phyloP scores from a whole-genome alignment of 2,888 invertebrate species.

The Pemphredon lugubris region DNA sequence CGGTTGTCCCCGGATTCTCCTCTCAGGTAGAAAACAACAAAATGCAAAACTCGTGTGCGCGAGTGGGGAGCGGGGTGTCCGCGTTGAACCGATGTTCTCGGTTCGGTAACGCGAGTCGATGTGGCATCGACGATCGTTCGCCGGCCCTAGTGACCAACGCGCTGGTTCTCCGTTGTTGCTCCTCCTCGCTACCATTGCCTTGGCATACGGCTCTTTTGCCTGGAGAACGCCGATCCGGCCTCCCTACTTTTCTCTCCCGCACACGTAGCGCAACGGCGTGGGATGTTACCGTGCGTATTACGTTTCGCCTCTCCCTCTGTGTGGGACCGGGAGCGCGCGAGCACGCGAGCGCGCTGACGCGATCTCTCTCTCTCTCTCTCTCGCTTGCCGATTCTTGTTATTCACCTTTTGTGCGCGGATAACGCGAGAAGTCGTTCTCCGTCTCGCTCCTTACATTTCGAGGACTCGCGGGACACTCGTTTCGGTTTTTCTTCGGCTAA shows the following conservation, averaged over 20 bases:
- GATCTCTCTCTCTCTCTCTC: background rate
- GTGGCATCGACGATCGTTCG: constrained; percentile 67
- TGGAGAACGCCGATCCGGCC: constrained; percentile 63
- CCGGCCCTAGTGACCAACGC: constrained; percentile 66
- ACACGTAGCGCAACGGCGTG: constrained; percentile 29
- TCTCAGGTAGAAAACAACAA: constrained; percentile 1
- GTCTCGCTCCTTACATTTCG: too few relatives aligned
- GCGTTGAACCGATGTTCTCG: constrained; percentile 59
- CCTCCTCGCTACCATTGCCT: constrained; percentile 56
- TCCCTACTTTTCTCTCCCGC: constrained; percentile 49
- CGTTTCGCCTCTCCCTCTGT: background rate
- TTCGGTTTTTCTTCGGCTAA: too few relatives aligned
- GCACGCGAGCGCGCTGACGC: background rate
- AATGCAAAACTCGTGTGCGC: background rate
- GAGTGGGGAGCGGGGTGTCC: background rate
- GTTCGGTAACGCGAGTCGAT: constrained; percentile 70
- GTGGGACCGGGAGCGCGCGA: constrained; percentile 8
- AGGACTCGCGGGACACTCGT: too few relatives aligned
- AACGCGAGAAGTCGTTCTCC: too few relatives aligned
- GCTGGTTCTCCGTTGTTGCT: constrained; percentile 47
- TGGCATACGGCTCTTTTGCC: constrained; percentile 55
- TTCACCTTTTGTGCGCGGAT: too few relatives aligned
- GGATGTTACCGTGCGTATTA: constrained; percentile 29
- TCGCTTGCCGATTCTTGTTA: too few relatives aligned
- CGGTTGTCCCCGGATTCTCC: background rate